A percentile compares a stretch with the other conserved stretches of the same genome.
phyloP scores from a whole-genome alignment of 2,888 invertebrate species.

The Osmoderma eremita region DNA sequence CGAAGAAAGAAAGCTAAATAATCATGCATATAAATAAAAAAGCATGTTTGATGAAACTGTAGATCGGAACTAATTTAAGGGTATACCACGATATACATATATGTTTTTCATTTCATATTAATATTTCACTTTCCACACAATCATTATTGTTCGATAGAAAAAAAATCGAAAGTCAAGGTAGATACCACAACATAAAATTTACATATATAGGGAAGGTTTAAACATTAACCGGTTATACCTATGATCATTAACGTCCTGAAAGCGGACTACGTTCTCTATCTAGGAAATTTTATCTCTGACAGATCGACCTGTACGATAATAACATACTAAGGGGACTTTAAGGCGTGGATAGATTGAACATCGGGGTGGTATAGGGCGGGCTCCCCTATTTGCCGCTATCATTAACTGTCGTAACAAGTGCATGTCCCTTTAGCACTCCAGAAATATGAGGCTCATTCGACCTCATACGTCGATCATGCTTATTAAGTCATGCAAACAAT shows the following conservation, averaged over 20 bases:
- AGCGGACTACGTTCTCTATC: neutral
- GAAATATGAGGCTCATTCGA: conserved; percentile 7
- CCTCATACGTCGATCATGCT: conserved; percentile 1
- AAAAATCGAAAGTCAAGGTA: too few species aligned
- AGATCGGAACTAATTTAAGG: too few species aligned
- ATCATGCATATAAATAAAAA: too few species aligned
- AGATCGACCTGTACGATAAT: conserved; percentile 19
- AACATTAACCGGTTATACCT: neutral
- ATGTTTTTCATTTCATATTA: too few species aligned
- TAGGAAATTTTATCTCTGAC: conserved; percentile 3
- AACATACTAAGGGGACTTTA: conserved; percentile 27
- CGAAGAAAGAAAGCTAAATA: too few species aligned
- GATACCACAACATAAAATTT: too few species aligned
- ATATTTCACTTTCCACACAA: too few species aligned
- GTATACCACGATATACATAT: too few species aligned
- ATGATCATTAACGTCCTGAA: neutral
- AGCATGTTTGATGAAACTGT: too few species aligned
- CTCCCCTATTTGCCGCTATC: conserved; percentile 43
- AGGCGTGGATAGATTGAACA: conserved; percentile 38
- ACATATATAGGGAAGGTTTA: too few species aligned
- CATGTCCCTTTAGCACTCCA: conserved; percentile 35
- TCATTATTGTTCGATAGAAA: too few species aligned
- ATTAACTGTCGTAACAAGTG: conserved; percentile 41
- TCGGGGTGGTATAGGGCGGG: conserved; percentile 49
- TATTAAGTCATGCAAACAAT: conserved; percentile 13